Percentiles rank a stretch among this genome's conserved stretches.
These are phyloP conservation scores for Andrena fulva DNA, from an alignment of 2,888 invertebrate genomes.

Conservation along the genomic window DNA sequence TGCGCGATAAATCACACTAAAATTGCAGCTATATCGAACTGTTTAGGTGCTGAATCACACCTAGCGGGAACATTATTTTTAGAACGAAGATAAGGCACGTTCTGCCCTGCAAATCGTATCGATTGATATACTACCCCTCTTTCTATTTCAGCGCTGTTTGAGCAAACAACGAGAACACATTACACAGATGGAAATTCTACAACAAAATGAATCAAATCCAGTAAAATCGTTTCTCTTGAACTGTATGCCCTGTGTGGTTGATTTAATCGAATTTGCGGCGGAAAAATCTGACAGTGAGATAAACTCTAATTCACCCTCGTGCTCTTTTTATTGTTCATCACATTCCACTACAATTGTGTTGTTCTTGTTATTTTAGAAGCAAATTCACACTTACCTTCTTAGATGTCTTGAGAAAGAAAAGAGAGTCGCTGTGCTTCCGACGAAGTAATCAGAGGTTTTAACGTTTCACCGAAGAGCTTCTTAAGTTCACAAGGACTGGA, in stretches of 20 bases:
- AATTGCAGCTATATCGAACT: constrained; percentile 37
- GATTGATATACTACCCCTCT: constrained; percentile 25
- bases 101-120: constrained; percentile 27
- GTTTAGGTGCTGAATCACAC: constrained; percentile 51
- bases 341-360: background rate
- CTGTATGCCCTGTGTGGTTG: background rate
- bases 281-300: background rate
- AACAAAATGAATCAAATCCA: background rate
- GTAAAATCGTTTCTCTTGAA: background rate
- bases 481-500: background rate
- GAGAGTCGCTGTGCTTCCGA: background rate
- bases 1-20: constrained; percentile 30
- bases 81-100: constrained; percentile 51
- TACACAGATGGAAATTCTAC: background rate
- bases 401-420: background rate
- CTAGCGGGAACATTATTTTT: constrained; percentile 35
- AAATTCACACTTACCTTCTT: constrained; percentile 23
- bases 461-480: background rate
- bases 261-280: background rate
- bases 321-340: no score
- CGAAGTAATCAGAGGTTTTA: background rate
- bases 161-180: constrained; percentile 33
- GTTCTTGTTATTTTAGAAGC: background rate
- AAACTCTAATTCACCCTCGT: background rate
- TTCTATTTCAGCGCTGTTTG: background rate